Evolutionary conservation across 2,888 invertebrate species (phyloP).

Genomic region (Vesta saturnalis): DNA sequence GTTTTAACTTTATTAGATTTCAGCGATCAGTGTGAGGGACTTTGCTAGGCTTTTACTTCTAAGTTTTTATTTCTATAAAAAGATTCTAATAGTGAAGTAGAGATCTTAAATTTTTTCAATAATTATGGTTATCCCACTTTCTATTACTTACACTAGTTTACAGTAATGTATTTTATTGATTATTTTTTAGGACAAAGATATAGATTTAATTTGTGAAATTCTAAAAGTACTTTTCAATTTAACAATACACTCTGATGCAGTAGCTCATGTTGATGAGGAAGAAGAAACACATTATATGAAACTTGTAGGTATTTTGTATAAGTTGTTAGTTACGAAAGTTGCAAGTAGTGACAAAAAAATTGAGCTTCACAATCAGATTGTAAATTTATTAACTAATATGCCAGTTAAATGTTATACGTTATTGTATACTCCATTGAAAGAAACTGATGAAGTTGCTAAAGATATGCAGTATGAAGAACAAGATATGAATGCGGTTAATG

Average conservation of each 20-base stretch:
- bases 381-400: conserved; percentile 86
- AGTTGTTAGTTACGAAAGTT: conserved; percentile 72
- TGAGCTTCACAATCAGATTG: conserved; percentile 80
- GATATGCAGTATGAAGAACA: conserved; percentile 72
- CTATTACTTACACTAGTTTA: too few relatives aligned
- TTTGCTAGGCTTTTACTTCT: too few relatives aligned
- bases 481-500: conserved; percentile 81
- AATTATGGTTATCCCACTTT: too few relatives aligned
- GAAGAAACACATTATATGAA: conserved; percentile 78
- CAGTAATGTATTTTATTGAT: neutral
- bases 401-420: conserved; percentile 75
- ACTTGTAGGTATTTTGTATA: conserved; percentile 76
- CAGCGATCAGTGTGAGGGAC: too few relatives aligned
- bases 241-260: conserved; percentile 65
- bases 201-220: conserved; percentile 76
- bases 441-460: conserved; percentile 59
- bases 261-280: conserved; percentile 65
- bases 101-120: too few relatives aligned
- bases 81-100: too few relatives aligned
- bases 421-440: conserved; percentile 68
- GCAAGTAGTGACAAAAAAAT: conserved; percentile 69
- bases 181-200: conserved; percentile 66
- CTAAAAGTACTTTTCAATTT: conserved; percentile 84
- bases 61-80: too few relatives aligned
- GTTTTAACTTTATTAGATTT: too few relatives aligned